A percentile compares a stretch with the other conserved stretches of the same genome.
These are phyloP conservation scores for Pteria penguin DNA, from an alignment of 2,888 invertebrate genomes.

Conservation along the genomic window DNA sequence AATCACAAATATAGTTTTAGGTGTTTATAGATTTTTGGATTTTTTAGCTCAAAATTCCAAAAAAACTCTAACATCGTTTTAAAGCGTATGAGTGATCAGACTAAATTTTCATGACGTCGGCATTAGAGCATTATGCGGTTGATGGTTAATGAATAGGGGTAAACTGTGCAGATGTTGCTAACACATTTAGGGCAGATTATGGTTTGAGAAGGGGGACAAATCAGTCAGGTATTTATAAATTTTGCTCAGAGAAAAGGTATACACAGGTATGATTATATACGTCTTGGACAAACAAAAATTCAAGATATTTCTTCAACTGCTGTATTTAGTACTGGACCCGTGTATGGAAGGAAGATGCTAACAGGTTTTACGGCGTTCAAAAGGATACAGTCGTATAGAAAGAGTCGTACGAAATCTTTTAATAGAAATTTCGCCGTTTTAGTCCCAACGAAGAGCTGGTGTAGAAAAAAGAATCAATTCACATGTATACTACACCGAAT, in stretches of 20 bases:
- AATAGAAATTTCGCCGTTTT: neutral
- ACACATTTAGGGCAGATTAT: neutral
- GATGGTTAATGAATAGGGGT: neutral
- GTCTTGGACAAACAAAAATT: neutral
- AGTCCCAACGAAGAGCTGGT: too few relatives aligned
- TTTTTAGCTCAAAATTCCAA: too few relatives aligned
- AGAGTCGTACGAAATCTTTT: neutral
- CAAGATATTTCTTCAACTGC: constrained; percentile 1
- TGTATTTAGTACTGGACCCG: neutral
- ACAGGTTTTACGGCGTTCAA: constrained; percentile 1
- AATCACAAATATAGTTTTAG: too few relatives aligned
- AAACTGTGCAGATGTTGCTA: neutral
- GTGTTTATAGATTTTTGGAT: too few relatives aligned
- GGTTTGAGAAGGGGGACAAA: neutral
- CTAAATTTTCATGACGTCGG: neutral
- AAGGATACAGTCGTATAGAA: constrained; percentile 3
- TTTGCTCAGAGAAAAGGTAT: constrained; percentile 9
- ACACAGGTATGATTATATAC: constrained; percentile 10
- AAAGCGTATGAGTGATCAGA: too few relatives aligned
- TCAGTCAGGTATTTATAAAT: constrained; percentile 18
- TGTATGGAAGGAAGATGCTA: constrained; percentile 1
- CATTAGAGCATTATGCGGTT: neutral
- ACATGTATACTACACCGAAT: too few relatives aligned
- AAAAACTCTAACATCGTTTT: too few relatives aligned
- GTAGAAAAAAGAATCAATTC: too few relatives aligned